A percentile compares a stretch with the other conserved stretches of the same genome.
phyloP scores from a whole-genome alignment of 2,113 vertebrate genomes.

The Microtus oregoni region DNA sequence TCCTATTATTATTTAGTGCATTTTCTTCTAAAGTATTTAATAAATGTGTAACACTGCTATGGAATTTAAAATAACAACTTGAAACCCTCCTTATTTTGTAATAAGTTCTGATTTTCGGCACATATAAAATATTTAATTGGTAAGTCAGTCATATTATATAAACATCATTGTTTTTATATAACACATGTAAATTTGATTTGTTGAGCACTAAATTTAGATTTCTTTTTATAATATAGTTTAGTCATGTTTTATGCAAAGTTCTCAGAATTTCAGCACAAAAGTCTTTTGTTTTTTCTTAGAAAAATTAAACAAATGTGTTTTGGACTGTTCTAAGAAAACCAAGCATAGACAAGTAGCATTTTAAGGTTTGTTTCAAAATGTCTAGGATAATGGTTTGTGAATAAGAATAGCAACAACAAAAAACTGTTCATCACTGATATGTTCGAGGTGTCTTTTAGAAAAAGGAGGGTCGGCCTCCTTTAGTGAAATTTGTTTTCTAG shows the following conservation, averaged over 20 bases:
- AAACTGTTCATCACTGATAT: not conserved
- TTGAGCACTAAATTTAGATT: conserved; percentile 25
- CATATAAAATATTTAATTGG: not conserved
- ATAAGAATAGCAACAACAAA: not conserved
- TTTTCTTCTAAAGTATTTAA: conserved; percentile 5
- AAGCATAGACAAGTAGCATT: conserved; percentile 10
- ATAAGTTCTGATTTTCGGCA: conserved; percentile 11
- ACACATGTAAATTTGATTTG: not conserved
- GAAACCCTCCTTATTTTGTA: not conserved
- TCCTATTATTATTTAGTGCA: not conserved
- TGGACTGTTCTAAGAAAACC: not conserved
- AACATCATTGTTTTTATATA: not conserved
- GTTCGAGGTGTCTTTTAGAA: not conserved
- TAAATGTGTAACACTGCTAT: not conserved
- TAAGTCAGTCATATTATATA: not conserved
- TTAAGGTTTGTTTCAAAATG: conserved; percentile 18
- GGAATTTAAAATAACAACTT: conserved; percentile 26
- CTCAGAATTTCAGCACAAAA: conserved; percentile 31
- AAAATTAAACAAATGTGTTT: not conserved
- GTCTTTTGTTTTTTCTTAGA: conserved; percentile 24
- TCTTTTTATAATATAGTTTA: conserved; percentile 37
- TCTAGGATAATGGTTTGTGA: not conserved
- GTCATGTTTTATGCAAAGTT: not conserved
- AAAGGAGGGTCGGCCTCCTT: not conserved
- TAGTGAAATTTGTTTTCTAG: not conserved